phyloP scores from a whole-genome alignment of 2,113 vertebrate genomes.

The Indicator maculatus region DNA sequence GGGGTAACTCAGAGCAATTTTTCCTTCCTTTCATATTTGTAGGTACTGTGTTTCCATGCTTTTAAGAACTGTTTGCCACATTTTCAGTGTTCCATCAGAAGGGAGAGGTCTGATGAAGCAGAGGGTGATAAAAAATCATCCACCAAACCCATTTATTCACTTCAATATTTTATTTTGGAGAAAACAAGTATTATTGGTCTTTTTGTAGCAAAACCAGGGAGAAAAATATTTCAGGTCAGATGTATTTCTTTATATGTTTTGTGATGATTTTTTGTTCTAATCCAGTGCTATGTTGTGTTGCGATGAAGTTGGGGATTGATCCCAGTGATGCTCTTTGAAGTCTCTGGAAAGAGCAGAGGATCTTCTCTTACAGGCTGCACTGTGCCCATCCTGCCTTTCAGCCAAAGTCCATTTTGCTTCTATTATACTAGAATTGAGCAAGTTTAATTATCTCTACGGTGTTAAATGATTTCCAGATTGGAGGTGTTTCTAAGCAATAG shows the following conservation, averaged over 20 bases:
- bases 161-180: not conserved
- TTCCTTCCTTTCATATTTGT: rapidly evolving
- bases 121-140: not conserved
- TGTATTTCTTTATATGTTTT: too few species aligned
- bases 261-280: not conserved
- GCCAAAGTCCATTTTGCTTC: not conserved
- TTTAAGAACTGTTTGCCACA: not conserved
- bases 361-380: not conserved
- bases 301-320: not conserved
- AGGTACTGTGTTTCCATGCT: not conserved
- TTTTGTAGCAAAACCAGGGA: not conserved
- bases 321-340: not conserved
- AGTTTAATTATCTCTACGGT: not conserved
- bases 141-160: not conserved
- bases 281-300: rapidly evolving
- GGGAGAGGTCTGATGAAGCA: not conserved
- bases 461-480: not conserved
- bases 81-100: not conserved
- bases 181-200: not conserved
- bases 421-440: not conserved
- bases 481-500: not conserved
- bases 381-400: not conserved
- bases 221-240: not conserved
- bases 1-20: rapidly evolving
- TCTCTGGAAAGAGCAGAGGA: not conserved